Conservation (phyloP, 2,113 vertebrate genomes). For the Epinephelus moara region DNA sequence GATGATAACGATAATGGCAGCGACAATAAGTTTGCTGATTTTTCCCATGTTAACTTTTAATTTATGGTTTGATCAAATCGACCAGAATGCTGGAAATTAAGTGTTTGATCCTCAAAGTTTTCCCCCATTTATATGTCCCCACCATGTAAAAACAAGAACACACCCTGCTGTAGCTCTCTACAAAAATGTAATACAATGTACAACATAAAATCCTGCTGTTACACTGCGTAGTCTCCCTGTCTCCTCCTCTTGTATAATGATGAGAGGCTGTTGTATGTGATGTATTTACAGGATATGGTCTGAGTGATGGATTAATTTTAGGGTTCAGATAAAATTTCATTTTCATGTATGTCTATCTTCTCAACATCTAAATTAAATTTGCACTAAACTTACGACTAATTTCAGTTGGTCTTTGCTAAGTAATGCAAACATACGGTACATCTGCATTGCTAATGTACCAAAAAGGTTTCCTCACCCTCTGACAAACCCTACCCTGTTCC, state of each 20-base stretch:
- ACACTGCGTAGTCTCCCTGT: background rate
- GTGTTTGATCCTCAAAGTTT: no score
- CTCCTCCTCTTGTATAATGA: background rate
- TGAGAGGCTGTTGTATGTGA: background rate
- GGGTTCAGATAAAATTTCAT: background rate
- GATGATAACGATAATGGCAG: no score
- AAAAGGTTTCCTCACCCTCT: slow-evolving; percentile 40
- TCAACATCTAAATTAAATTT: background rate
- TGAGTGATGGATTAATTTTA: background rate
- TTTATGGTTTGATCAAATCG: no score
- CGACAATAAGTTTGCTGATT: no score
- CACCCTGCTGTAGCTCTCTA: background rate
- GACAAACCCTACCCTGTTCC: slow-evolving; percentile 60
- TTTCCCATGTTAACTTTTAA: no score
- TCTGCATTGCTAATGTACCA: slow-evolving; percentile 47
- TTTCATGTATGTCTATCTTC: background rate
- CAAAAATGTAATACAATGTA: background rate
- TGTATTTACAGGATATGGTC: no score
- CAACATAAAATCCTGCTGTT: background rate
- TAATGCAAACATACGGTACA: slow-evolving; percentile 31
- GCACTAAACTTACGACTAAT: slow-evolving; percentile 13
- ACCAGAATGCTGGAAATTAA: no score
- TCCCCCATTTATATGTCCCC: no score
- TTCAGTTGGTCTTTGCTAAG: slow-evolving; percentile 27
- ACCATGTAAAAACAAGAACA: no score